Conservation (phyloP, 2,888 invertebrate species). For the Epinotia brunnichana region DNA sequence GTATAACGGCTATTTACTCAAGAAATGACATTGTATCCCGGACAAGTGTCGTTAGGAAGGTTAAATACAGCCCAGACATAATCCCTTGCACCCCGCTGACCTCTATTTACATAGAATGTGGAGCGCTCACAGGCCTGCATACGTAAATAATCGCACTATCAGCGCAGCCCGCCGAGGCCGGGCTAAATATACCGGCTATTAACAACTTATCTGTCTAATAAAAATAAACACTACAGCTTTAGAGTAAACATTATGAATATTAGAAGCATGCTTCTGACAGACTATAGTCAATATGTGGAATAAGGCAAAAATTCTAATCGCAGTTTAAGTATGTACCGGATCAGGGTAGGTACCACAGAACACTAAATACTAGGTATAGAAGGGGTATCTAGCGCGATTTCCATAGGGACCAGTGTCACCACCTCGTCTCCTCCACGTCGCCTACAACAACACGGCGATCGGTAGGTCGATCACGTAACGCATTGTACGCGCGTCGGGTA, state of each 20-base stretch:
- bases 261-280: neutral
- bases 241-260: conserved; percentile 16
- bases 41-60: neutral
- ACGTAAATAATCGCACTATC: conserved; percentile 38
- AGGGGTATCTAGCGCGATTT: too few relatives aligned
- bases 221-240: conserved; percentile 18
- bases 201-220: conserved; percentile 23
- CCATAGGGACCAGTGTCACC: too few relatives aligned
- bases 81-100: conserved; percentile 27
- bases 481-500: too few relatives aligned
- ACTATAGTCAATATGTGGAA: neutral
- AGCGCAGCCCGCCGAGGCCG: conserved; percentile 22
- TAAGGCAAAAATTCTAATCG: neutral
- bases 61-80: conserved; percentile 1
- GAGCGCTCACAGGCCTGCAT: conserved; percentile 26
- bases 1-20: neutral
- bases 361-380: too few relatives aligned
- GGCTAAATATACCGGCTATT: conserved; percentile 37
- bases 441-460: too few relatives aligned
- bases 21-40: neutral
- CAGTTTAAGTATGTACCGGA: neutral
- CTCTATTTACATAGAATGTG: conserved; percentile 36
- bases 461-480: too few relatives aligned
- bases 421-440: too few relatives aligned
- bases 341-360: too few relatives aligned